Evolutionary conservation across 2,888 invertebrate species (phyloP), one percentile per base, ranked within the genome.

Genomic region (Pheosia tremula): DNA sequence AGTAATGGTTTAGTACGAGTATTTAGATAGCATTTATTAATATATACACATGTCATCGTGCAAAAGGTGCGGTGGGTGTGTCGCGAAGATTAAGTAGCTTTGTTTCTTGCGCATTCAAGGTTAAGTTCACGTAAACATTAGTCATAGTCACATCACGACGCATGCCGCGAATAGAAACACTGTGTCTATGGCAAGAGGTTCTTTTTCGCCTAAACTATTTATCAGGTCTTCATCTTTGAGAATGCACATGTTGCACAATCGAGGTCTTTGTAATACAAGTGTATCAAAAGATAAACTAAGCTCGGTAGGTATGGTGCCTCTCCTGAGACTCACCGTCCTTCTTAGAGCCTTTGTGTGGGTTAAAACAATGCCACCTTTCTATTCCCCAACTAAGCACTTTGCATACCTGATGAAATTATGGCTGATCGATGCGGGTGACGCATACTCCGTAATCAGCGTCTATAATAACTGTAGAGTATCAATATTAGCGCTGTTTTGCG

Each of bases 341-440:
- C 73, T 78, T 68, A 69, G 69, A 71, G 75, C 72, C 79, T 80
- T 82, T 82, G 84, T 83, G 82, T 85, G 79, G 81, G 80, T 78
- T 60, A 62, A 72, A 78, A 87, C 86, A 86, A 87, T 84, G 77
- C 82, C 68, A 76, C 79, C 84, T 86, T 84, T 88, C 84, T 83
- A 86, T 82, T 77, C 75, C 71, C 72, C 69, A 78, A 76, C 76
- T 74, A 74, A 79, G 77, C 67, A 69, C 70, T 64, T 67, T 65
- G 77, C 74, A 74, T 80, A 79, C 72, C 70, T 75, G 77, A 75
- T 77, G 76, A 74, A 77, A 66, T 74, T 77, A 78, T 77, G 77
- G 70, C 66, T 71, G 73, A 84, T 85, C 84, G 79, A 86, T 85
- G 72, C 64, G 63, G 72, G 79, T 87, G 87, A 89, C 87, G 85